Conservation (phyloP, 1,140 invertebrate species). For the Polypedilum vanderplanki region DNA sequence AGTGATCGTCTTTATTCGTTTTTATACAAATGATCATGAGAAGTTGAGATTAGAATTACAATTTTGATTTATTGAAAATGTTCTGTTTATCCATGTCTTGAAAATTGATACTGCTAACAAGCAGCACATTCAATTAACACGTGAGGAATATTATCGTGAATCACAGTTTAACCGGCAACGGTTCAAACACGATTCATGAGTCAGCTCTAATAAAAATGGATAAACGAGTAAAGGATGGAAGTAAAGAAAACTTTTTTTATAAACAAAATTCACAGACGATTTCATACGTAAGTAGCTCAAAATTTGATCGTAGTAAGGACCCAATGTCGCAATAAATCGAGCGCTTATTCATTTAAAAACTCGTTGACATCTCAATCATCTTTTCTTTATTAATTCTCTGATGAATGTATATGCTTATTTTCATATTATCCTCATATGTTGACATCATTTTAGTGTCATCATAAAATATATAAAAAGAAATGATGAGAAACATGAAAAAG, state of each 20-base stretch:
- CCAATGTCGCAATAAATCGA: background rate
- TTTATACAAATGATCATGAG: background rate
- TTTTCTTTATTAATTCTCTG: background rate
- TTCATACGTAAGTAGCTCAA: background rate
- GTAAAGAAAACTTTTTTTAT: background rate
- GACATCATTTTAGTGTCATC: background rate
- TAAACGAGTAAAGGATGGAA: background rate
- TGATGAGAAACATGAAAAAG: background rate
- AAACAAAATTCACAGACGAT: constrained; percentile 26
- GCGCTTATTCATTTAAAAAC: constrained; percentile 3
- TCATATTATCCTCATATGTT: background rate
- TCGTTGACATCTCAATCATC: constrained; percentile 17
- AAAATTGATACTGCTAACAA: too few species aligned
- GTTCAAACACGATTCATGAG: background rate
- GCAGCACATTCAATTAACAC: too few species aligned
- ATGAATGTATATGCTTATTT: background rate
- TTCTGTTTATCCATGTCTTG: too few species aligned
- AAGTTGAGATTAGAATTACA: too few species aligned
- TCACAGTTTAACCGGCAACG: too few species aligned
- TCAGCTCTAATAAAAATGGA: background rate
- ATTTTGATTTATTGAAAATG: too few species aligned
- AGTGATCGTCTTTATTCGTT: background rate
- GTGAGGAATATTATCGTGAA: too few species aligned
- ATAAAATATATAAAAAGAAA: constrained; percentile 3
- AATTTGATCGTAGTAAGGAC: background rate